Evolutionary conservation across 2,113 vertebrate species (phyloP).

Genomic region (Psammodynastes pulverulentus): DNA sequence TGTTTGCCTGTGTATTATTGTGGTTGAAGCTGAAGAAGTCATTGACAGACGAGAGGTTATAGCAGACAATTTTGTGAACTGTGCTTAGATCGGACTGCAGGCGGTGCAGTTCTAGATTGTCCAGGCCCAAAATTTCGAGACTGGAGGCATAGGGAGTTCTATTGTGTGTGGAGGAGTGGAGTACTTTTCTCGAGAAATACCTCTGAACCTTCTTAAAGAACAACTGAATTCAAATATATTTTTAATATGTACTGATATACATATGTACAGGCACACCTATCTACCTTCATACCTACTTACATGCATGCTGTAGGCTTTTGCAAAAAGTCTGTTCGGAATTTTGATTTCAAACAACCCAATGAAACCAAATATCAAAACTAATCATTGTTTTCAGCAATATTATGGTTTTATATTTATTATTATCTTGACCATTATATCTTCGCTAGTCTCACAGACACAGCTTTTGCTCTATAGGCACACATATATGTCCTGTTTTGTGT

Average conservation of each 20-base stretch:
- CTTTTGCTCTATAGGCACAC: slow-evolving; percentile 11
- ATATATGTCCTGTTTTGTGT: neutral
- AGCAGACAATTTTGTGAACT: no score
- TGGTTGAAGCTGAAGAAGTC: no score
- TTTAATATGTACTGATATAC: neutral
- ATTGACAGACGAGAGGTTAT: no score
- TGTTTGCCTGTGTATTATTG: no score
- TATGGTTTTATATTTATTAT: neutral
- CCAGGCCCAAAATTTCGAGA: no score
- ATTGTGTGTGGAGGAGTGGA: no score
- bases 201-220: neutral
- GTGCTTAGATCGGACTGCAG: no score
- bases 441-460: slow-evolving; percentile 35
- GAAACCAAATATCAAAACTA: neutral
- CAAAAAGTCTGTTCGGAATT: neutral
- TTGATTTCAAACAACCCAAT: neutral
- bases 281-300: neutral
- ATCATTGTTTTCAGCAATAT: neutral
- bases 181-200: no score
- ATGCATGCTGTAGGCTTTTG: neutral
- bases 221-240: neutral
- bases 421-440: slow-evolving; percentile 3
- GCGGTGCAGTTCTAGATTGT: no score
- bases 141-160: no score
- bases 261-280: neutral